A percentile compares a stretch with the other conserved stretches of the same genome.
Conservation (phyloP, 2,797 vertebrate species). For the Spinus pinus region DNA sequence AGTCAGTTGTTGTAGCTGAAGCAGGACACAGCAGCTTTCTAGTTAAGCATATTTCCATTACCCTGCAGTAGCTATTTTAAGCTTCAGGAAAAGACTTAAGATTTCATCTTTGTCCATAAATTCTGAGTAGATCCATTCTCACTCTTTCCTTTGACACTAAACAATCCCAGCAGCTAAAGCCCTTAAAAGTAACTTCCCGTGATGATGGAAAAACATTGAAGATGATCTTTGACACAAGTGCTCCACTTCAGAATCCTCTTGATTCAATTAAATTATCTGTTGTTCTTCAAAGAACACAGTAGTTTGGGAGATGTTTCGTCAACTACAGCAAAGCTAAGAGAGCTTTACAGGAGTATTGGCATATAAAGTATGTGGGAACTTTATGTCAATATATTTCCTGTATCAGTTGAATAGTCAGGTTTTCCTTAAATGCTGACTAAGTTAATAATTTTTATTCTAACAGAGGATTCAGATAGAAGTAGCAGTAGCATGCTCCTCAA, state of each 20-base stretch:
- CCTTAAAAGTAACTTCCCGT: neutral
- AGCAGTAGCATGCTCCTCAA: neutral
- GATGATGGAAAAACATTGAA: neutral
- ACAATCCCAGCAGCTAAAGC: neutral
- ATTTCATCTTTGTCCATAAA: neutral
- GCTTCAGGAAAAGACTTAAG: neutral
- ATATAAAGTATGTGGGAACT: neutral
- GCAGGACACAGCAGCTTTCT: neutral
- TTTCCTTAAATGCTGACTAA: neutral
- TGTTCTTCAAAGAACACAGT: neutral
- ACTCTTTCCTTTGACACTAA: neutral
- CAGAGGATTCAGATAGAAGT: neutral
- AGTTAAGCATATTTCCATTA: neutral
- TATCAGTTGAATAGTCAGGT: accelerated
- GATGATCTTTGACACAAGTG: neutral
- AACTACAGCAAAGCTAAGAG: neutral
- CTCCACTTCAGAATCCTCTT: neutral
- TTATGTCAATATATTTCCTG: neutral
- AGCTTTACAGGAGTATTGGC: neutral
- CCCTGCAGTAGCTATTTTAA: neutral
- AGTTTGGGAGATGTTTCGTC: neutral
- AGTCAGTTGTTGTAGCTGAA: neutral
- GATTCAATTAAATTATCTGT: neutral
- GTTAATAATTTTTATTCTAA: neutral
- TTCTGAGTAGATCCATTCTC: neutral